Evolutionary conservation across 2,888 invertebrate species (phyloP).

Genomic region (Leptinotarsa peninsularis): DNA sequence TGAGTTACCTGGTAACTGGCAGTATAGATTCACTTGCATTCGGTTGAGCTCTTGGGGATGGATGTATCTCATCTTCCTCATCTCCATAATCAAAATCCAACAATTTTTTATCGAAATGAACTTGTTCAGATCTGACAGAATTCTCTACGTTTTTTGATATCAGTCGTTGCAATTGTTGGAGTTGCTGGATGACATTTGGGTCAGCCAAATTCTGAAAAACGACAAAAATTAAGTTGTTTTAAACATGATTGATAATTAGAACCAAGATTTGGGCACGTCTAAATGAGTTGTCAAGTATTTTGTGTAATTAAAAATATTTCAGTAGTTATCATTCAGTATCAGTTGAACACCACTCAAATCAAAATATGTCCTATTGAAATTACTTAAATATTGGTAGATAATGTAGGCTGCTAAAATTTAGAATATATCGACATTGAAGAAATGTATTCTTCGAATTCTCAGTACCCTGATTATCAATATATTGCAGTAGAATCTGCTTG

Average conservation of each 20-base stretch:
- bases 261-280: constrained; percentile 16
- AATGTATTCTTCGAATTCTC: no score
- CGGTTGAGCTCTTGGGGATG: constrained; percentile 66
- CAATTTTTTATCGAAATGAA: constrained; percentile 86
- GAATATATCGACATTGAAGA: no score
- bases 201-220: constrained; percentile 59
- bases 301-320: not conserved
- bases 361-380: no score
- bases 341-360: no score
- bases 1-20: constrained; percentile 50
- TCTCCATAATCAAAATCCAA: constrained; percentile 93
- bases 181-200: constrained; percentile 68
- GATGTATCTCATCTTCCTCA: constrained; percentile 83
- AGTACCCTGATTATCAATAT: no score
- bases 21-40: constrained; percentile 52
- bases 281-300: constrained; percentile 10
- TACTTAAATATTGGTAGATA: no score
- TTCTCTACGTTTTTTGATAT: constrained; percentile 64
- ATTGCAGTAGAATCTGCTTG: no score
- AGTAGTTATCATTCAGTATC: not conserved
- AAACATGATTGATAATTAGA: no score
- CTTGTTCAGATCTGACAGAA: constrained; percentile 64
- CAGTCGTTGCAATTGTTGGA: constrained; percentile 75
- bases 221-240: constrained; percentile 9
- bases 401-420: no score